phyloP scores from a whole-genome alignment of 2,888 invertebrate genomes.

The Galerucella calmariensis region DNA sequence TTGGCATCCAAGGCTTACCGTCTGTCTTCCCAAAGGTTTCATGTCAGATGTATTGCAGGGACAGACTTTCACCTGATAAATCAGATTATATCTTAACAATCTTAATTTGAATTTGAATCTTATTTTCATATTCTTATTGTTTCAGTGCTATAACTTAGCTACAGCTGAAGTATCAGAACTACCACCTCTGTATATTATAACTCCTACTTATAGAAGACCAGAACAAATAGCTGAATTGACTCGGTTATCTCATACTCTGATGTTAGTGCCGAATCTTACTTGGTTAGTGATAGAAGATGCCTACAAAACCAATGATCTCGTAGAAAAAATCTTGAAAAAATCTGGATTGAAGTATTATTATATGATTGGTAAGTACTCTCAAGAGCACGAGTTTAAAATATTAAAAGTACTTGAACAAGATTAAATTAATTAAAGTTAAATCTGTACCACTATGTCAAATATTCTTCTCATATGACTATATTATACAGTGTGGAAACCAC shows the following conservation, averaged over 20 bases:
- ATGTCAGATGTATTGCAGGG: too few species aligned
- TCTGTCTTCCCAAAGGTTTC: too few species aligned
- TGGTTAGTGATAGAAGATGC: conserved; percentile 96
- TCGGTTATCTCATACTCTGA: conserved; percentile 87
- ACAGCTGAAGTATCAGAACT: conserved; percentile 46
- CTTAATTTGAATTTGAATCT: too few species aligned
- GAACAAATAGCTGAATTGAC: conserved; percentile 86
- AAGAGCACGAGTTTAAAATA: neutral
- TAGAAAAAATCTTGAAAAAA: conserved; percentile 76
- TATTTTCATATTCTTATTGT: conserved; percentile 4
- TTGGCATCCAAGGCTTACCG: too few species aligned
- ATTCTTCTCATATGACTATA: too few species aligned
- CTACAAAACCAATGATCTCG: conserved; percentile 74
- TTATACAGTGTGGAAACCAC: too few species aligned
- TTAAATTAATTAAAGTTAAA: too few species aligned
- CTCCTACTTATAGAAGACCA: conserved; percentile 79
- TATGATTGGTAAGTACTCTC: conserved; percentile 65
- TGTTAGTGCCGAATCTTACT: conserved; percentile 87
- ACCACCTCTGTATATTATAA: conserved; percentile 74
- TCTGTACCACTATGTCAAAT: too few species aligned
- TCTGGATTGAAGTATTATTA: conserved; percentile 77
- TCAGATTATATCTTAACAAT: too few species aligned
- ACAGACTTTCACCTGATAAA: too few species aligned
- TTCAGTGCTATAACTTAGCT: conserved; percentile 40
- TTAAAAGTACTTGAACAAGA: neutral